These are phyloP conservation scores for Hoplodrina ambigua DNA, from an alignment of 2,888 invertebrate genomes.

Conservation along the genomic window DNA sequence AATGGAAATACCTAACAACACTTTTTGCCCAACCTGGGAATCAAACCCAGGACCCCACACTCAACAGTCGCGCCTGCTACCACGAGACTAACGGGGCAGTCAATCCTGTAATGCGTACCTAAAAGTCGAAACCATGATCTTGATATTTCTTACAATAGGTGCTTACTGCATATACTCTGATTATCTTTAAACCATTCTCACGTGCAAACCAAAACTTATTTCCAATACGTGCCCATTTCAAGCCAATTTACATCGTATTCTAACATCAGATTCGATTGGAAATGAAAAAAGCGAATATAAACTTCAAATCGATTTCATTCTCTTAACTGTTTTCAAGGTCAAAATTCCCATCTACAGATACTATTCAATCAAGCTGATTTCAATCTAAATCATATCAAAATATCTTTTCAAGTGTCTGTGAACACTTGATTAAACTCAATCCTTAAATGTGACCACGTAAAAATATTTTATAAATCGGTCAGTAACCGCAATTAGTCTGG, in stretches of 20 bases:
- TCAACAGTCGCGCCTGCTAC: too few species aligned
- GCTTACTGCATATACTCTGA: slow-evolving; percentile 3
- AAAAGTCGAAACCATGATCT: slow-evolving; percentile 13
- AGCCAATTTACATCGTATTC: slow-evolving; percentile 39
- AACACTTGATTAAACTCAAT: slow-evolving; percentile 9
- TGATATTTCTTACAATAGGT: not conserved
- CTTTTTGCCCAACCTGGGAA: too few species aligned
- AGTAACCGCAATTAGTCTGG: slow-evolving; percentile 44
- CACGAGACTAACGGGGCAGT: too few species aligned
- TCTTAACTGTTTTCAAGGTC: slow-evolving; percentile 29
- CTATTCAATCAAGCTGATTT: slow-evolving; percentile 30
- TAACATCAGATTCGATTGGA: slow-evolving; percentile 34
- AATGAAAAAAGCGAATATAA: slow-evolving; percentile 37
- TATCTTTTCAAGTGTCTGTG: slow-evolving; percentile 17
- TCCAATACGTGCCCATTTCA: slow-evolving; percentile 32
- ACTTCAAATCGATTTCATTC: slow-evolving; percentile 35
- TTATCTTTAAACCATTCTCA: slow-evolving; percentile 24
- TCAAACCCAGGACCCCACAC: too few species aligned
- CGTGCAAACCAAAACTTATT: slow-evolving; percentile 39
- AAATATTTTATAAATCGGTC: slow-evolving; percentile 38
- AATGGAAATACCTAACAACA: too few species aligned
- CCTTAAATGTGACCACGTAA: slow-evolving; percentile 29
- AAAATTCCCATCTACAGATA: slow-evolving; percentile 21
- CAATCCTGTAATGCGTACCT: too few species aligned
- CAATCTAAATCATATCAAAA: slow-evolving; percentile 23